Base-by-base conservation (phyloP, 2,888 invertebrate species). In the Caenorhabditis wallacei region DNA sequence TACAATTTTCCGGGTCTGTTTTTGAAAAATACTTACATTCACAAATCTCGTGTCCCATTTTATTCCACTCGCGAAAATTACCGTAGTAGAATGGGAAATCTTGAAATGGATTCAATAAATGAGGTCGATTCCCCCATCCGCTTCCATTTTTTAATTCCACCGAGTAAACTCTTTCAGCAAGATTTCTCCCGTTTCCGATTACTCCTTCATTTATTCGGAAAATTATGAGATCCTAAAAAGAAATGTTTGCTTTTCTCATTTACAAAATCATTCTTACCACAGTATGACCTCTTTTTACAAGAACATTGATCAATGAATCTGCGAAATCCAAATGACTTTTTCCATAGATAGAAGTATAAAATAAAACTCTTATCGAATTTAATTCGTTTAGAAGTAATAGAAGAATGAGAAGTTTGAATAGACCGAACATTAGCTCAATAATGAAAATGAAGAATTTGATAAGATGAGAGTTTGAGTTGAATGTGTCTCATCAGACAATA, bases 301-400 rank as follows among this genome's bases (percentile, higher is more conserved):
- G 61, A 13, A 68, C 54, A 24, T 84, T 74, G n/a, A 84, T 78
- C n/a, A 86, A 48, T 11, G 72, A 74, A 24, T 83, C 72, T 1
- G 69, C 57, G 26, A 76, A 85, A 43, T 87, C 84, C 48, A 87
- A 51, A 63, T 85, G 87, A 43, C 84, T 85, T 43, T 74, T 79
- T 10, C 84, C 85, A 46, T 84, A 63, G 11, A 82, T 30, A 22
- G 68, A 72, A 13, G 72, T 24, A 43, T 80, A 81, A 43, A 85
- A 63, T 5, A 85, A 37, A 43, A 85, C 48, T 54, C 61, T 35
- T 1, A 72, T n/a, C 13, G 37, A 35, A 20, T 18, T 10, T 11
- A 53, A 13, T 24, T 24, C 43, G 16, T 16, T 37, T 10, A 51
- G 35, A n/a, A 54, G 13, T n/a, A 11, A 16, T 4, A 54, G 30